Evolutionary conservation across 1,140 invertebrate species (phyloP), one percentile per base, ranked within the genome.

Genomic region (Daktulosphaira vitifoliae): DNA sequence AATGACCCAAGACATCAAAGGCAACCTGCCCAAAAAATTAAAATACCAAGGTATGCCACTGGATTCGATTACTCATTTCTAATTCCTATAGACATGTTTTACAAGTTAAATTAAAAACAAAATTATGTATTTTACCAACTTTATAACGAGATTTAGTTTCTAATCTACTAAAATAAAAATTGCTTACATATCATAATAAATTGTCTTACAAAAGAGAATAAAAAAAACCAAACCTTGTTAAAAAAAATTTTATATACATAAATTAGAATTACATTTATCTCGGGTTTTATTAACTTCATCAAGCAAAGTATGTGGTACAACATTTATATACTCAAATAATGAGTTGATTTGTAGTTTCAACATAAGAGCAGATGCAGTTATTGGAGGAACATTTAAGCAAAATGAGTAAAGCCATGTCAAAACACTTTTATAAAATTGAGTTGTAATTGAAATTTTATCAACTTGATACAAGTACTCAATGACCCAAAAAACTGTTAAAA

Each of bases 391-490:
- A 7, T 20, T n/a, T 25, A 33, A 29, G 29, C 56, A 62, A 15
- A 62, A 2, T 15, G 56, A 44, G 44, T 62, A 62, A 1, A 62
- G 25, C 42, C 26, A 62, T n/a, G 25, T 33, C 11, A 62, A n/a
- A 29, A 62, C 2, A 5, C 26, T 46, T 62, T 62, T 48, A 33
- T 62, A 46, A 48, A 48, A 48, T 20, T 23, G 42, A 18, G 42
- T 62, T 62, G 56, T 48, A n/a, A 62, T 48, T 33, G 56, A 46
- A 48, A 62, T 62, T 15, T 33, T 22, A 29, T 62, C 56, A 7
- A 62, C 56, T 62, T 62, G 56, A 16, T 62, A 62, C 13, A 62
- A 48, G 11, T 62, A 62, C 15, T 62, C 56, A 46, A 62, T 46
- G 20, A 62, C 38, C 56, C 56, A 62, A 3, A 23, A 33, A 18